These are phyloP conservation scores for Ardeotis arabs DNA, from an alignment of 2,113 vertebrate species.

Conservation along the genomic window DNA sequence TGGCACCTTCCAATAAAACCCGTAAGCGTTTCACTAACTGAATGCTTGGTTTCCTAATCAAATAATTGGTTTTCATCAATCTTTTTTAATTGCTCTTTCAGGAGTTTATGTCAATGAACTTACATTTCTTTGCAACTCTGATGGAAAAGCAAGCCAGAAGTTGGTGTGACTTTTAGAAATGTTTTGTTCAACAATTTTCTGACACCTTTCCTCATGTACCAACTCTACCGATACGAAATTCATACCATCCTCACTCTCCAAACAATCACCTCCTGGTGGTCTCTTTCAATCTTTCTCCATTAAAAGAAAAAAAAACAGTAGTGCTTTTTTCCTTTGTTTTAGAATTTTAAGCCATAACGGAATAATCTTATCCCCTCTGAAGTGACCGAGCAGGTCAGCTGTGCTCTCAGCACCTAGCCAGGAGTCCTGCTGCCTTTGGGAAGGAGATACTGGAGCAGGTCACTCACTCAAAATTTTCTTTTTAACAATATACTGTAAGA, in stretches of 20 bases:
- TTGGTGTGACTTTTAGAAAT: neutral
- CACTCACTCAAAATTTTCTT: neutral
- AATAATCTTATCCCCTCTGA: neutral
- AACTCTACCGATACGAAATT: neutral
- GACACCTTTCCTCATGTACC: neutral
- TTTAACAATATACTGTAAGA: neutral
- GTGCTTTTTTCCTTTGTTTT: neutral
- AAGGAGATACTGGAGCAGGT: neutral
- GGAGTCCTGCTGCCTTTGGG: neutral
- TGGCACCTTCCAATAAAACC: neutral
- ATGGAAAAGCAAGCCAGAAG: neutral
- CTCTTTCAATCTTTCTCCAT: neutral
- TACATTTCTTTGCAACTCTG: neutral
- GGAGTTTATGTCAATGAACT: neutral
- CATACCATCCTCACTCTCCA: neutral
- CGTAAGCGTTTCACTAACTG: neutral
- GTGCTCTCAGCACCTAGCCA: neutral
- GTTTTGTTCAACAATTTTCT: neutral
- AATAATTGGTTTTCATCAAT: neutral
- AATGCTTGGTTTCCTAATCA: neutral
- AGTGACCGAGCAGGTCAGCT: neutral
- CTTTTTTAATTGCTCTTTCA: neutral
- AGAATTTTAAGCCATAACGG: neutral
- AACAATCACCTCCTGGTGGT: neutral
- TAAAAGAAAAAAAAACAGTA: neutral